A percentile compares a stretch with the other conserved stretches of the same genome.
phyloP scores from a whole-genome alignment of 2,797 vertebrate species.

The Crax fasciolata region DNA sequence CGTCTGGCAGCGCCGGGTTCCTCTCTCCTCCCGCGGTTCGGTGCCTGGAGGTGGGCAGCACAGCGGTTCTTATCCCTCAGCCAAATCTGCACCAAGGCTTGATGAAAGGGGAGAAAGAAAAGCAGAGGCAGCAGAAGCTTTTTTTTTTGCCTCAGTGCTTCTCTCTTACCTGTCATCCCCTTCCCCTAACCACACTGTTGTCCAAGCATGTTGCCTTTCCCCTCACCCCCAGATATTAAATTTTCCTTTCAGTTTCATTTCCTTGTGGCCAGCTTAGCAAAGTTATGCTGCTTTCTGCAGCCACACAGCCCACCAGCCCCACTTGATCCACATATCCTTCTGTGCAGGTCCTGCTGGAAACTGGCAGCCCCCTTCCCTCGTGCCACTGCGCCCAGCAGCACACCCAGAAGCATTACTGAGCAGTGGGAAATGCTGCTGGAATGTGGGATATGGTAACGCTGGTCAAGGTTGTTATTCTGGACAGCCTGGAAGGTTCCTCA shows the following conservation, averaged over 20 bases:
- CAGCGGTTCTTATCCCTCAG: neutral
- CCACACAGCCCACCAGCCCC: neutral
- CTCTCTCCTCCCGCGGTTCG: neutral
- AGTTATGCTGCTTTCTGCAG: neutral
- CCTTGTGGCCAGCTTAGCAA: neutral
- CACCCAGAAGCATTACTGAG: neutral
- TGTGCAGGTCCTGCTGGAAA: neutral
- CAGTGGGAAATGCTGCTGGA: neutral
- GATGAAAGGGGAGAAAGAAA: neutral
- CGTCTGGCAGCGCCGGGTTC: rapidly evolving
- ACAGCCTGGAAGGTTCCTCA: neutral
- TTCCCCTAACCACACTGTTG: neutral
- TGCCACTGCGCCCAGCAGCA: neutral
- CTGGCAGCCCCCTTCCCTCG: neutral
- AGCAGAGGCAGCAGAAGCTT: neutral
- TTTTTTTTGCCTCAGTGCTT: neutral
- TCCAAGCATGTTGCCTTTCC: neutral
- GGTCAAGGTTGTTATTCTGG: neutral
- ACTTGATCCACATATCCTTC: neutral
- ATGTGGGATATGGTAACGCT: neutral
- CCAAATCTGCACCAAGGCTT: neutral
- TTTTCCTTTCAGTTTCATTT: neutral
- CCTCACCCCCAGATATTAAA: neutral
- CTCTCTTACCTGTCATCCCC: rapidly evolving
- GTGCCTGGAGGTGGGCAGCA: neutral